A percentile compares a stretch with the other conserved stretches of the same genome.
Conservation (phyloP, 1,140 invertebrate genomes). For the Bombyx mori region DNA sequence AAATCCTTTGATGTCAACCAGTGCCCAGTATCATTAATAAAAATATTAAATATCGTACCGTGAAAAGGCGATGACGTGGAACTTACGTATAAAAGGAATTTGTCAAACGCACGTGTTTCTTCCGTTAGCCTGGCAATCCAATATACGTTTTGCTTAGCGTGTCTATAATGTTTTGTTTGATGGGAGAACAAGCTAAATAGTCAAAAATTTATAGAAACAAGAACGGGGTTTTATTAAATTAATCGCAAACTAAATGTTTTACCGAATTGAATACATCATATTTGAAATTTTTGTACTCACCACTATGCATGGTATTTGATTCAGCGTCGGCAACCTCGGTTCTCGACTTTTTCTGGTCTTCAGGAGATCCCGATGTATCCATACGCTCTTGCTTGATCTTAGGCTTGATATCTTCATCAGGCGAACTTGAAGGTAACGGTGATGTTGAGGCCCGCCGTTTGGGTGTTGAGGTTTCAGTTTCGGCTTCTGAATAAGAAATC, state of each 20-base stretch:
- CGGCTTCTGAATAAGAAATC: slow-evolving; percentile 35
- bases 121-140: slow-evolving; percentile 3
- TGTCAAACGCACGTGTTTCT: slow-evolving; percentile 29
- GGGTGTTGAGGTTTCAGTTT: slow-evolving; percentile 72
- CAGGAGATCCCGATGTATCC: slow-evolving; percentile 74
- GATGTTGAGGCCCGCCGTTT: slow-evolving; percentile 77
- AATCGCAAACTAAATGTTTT: too few species aligned
- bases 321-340: slow-evolving; percentile 88
- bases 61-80: slow-evolving; percentile 42
- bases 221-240: too few species aligned
- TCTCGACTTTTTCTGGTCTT: slow-evolving; percentile 79
- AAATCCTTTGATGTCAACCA: slow-evolving; percentile 49
- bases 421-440: slow-evolving; percentile 74
- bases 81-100: slow-evolving; percentile 33
- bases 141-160: too few species aligned
- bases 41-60: slow-evolving; percentile 44
- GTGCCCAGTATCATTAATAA: slow-evolving; percentile 56
- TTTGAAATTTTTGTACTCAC: slow-evolving; percentile 72
- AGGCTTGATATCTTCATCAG: slow-evolving; percentile 79
- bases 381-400: slow-evolving; percentile 81
- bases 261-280: too few species aligned
- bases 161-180: too few species aligned
- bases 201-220: too few species aligned
- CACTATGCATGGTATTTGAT: slow-evolving; percentile 90
- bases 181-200: too few species aligned